These are phyloP conservation scores for Formica exsecta DNA, from an alignment of 1,140 invertebrate genomes.

Conservation along the genomic window DNA sequence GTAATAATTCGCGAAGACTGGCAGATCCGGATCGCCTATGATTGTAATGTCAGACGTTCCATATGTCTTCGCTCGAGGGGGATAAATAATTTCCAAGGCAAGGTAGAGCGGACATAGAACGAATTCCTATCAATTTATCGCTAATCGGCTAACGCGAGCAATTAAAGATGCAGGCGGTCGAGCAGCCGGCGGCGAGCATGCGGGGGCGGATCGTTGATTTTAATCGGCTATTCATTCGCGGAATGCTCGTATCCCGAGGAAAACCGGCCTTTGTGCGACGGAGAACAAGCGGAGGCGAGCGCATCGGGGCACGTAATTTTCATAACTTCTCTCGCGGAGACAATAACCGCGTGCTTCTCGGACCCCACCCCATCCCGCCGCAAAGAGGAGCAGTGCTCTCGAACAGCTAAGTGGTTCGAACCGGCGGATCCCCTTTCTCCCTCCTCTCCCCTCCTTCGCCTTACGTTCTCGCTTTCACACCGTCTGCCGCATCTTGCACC, in stretches of 20 bases:
- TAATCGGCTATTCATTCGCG: slow-evolving; percentile 65
- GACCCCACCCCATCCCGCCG: slow-evolving; percentile 1
- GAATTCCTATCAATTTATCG: slow-evolving; percentile 56
- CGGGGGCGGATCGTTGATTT: slow-evolving; percentile 57
- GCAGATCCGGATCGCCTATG: neutral
- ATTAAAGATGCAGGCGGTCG: slow-evolving; percentile 43
- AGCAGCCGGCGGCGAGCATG: slow-evolving; percentile 35
- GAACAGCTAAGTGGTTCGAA: slow-evolving; percentile 74
- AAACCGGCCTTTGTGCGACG: slow-evolving; percentile 58
- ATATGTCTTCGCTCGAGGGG: slow-evolving; percentile 3
- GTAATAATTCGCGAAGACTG: neutral
- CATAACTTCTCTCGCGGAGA: slow-evolving; percentile 81
- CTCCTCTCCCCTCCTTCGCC: neutral
- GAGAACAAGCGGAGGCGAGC: slow-evolving; percentile 32
- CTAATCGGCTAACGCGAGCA: slow-evolving; percentile 37
- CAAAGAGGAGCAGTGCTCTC: slow-evolving; percentile 26
- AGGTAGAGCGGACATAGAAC: slow-evolving; percentile 19
- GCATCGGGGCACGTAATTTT: slow-evolving; percentile 80
- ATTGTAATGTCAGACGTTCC: slow-evolving; percentile 11
- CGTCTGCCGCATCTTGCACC: slow-evolving; percentile 32
- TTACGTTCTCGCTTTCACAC: slow-evolving; percentile 40
- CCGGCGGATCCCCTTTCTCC: slow-evolving; percentile 57
- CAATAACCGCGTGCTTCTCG: slow-evolving; percentile 75
- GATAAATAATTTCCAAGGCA: slow-evolving; percentile 16
- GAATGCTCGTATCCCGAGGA: slow-evolving; percentile 47